A percentile compares a stretch with the other conserved stretches of the same genome.
Evolutionary conservation across 2,888 invertebrate species (phyloP).

Genomic region (Abrostola tripartita): DNA sequence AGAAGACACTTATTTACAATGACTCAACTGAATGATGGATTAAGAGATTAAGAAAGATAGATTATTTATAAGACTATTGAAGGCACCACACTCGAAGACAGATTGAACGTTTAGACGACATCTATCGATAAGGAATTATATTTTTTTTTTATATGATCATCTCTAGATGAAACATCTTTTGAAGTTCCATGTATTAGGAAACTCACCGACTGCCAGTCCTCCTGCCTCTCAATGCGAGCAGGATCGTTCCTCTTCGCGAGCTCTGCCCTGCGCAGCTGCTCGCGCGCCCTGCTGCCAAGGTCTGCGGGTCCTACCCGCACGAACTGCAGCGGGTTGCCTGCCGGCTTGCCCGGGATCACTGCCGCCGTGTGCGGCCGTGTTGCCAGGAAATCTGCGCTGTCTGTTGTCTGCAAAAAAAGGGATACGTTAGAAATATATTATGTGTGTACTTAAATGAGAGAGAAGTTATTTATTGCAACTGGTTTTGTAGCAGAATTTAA

Average conservation of each 20-base stretch:
- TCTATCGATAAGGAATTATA: no score
- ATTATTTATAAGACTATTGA: no score
- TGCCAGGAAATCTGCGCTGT: constrained; percentile 86
- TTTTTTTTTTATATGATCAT: no score
- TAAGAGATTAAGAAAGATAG: no score
- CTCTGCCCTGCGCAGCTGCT: constrained; percentile 95
- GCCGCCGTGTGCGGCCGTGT: constrained; percentile 88
- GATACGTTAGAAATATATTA: neutral
- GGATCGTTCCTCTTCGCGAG: constrained; percentile 95
- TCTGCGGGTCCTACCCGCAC: constrained; percentile 96
- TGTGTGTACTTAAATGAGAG: no score
- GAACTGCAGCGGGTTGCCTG: constrained; percentile 96
- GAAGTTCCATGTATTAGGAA: neutral
- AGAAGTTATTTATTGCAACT: no score
- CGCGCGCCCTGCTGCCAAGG: constrained; percentile 94
- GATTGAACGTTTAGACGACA: no score
- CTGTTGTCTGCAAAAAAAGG: constrained; percentile 76
- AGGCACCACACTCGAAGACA: no score
- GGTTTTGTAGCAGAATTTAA: no score
- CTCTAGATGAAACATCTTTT: no score
- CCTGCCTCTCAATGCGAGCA: constrained; percentile 93
- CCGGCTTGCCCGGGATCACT: constrained; percentile 94
- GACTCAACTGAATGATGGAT: no score
- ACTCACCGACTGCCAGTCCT: constrained; percentile 97
- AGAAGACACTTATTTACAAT: no score